A percentile compares a stretch with the other conserved stretches of the same genome.
These are phyloP conservation scores for Diorhabda carinulata DNA, from an alignment of 1,140 invertebrate genomes.

Conservation along the genomic window DNA sequence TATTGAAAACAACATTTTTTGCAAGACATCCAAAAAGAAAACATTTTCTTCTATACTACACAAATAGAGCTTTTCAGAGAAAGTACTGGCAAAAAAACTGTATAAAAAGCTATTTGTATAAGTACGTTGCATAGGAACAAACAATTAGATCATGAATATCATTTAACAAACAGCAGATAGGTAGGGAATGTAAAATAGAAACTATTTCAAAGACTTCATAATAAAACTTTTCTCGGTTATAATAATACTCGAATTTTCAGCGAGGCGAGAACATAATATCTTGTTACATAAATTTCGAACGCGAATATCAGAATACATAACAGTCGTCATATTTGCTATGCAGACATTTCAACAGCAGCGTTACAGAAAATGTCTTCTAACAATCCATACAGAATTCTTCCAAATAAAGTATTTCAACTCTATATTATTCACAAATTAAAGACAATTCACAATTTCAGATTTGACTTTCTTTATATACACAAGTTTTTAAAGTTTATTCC, in stretches of 20 bases:
- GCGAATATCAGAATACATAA: neutral
- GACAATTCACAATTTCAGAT: too few relatives aligned
- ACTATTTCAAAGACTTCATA: neutral
- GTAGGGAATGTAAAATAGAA: conserved; percentile 18
- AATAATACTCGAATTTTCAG: neutral
- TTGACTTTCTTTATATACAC: too few relatives aligned
- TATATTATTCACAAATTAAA: too few relatives aligned
- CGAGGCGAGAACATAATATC: neutral
- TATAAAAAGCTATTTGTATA: conserved; percentile 27
- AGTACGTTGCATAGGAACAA: conserved; percentile 33
- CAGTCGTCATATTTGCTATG: neutral
- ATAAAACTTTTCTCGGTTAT: neutral
- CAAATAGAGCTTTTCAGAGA: conserved; percentile 26
- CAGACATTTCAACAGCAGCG: neutral
- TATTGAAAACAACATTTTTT: conserved; percentile 29
- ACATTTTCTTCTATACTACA: conserved; percentile 20
- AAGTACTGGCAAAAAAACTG: conserved; percentile 34
- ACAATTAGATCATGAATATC: conserved; percentile 11
- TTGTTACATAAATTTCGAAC: neutral
- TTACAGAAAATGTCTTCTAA: too few relatives aligned
- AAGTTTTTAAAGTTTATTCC: too few relatives aligned
- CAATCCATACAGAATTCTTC: too few relatives aligned
- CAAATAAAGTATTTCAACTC: too few relatives aligned
- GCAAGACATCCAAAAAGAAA: conserved; percentile 25
- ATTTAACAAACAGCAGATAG: conserved; percentile 15